A percentile compares a stretch with the other conserved stretches of the same genome.
phyloP scores from a whole-genome alignment of 2,888 invertebrate genomes.

The Lasius fuliginosus region DNA sequence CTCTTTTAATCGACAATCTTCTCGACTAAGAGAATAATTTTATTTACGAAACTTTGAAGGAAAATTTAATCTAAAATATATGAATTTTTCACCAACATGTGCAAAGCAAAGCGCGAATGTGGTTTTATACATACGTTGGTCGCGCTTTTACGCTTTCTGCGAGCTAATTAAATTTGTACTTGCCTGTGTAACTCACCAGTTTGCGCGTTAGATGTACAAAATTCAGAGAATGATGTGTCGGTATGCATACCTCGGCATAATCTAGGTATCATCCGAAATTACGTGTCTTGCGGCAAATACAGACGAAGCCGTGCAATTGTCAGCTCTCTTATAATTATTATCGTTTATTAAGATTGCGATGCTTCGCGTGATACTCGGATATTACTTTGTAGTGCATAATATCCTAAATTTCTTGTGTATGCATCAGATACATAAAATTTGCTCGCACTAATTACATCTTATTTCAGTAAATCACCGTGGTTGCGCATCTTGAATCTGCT shows the following conservation, averaged over 20 bases:
- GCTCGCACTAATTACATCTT: conserved; percentile 23
- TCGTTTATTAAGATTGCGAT: conserved; percentile 24
- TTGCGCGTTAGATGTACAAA: conserved; percentile 17
- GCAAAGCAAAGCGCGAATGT: conserved; percentile 27
- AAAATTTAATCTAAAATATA: conserved; percentile 37
- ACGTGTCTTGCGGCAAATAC: conserved; percentile 3
- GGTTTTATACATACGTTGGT: conserved; percentile 32
- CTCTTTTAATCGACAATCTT: neutral
- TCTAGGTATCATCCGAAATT: conserved; percentile 28
- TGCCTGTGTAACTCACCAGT: conserved; percentile 20
- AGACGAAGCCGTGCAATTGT: conserved; percentile 19
- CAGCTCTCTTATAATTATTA: conserved; percentile 39
- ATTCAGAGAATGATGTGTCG: conserved; percentile 37
- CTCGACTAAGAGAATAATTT: neutral
- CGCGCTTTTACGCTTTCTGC: conserved; percentile 54
- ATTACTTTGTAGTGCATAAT: conserved; percentile 16
- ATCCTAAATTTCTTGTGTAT: neutral
- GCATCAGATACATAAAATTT: neutral
- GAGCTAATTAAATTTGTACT: conserved; percentile 62
- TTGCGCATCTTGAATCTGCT: neutral
- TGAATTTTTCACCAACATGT: conserved; percentile 19
- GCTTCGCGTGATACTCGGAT: neutral
- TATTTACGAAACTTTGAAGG: neutral
- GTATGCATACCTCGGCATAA: neutral
- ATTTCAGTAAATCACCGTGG: neutral